A percentile compares a stretch with the other conserved stretches of the same genome.
Conservation (phyloP, 2,113 vertebrate species). For the Leucosticte australis region DNA sequence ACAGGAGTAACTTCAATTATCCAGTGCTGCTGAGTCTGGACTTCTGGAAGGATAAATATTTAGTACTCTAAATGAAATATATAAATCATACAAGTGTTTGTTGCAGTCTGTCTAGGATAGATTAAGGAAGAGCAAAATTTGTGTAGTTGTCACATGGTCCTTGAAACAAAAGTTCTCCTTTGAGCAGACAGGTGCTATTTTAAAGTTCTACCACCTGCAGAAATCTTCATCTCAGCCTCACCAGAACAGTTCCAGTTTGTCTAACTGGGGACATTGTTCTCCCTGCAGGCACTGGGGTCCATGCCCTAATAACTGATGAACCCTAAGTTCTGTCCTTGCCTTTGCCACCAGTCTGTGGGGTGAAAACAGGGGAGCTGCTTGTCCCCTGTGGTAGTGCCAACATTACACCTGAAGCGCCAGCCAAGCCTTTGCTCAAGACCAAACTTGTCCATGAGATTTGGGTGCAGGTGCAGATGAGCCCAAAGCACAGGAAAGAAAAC, state of each 20-base stretch:
- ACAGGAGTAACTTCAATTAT: neutral
- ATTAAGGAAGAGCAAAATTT: neutral
- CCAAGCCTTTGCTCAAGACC: neutral
- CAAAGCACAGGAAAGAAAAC: neutral
- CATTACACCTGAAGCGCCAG: neutral
- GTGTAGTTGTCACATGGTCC: neutral
- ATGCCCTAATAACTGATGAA: neutral
- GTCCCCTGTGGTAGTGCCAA: neutral
- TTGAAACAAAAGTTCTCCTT: neutral
- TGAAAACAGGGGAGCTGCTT: neutral
- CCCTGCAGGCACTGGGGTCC: neutral
- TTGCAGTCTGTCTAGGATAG: neutral
- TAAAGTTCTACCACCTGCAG: neutral
- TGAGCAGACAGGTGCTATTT: neutral
- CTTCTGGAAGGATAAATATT: slow-evolving; percentile 17
- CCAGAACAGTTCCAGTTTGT: neutral
- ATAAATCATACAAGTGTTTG: neutral
- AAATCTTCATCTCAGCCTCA: neutral
- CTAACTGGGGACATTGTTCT: neutral
- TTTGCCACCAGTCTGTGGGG: neutral
- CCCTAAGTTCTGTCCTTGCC: neutral
- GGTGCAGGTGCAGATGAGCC: neutral
- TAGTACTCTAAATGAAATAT: neutral
- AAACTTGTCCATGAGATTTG: neutral
- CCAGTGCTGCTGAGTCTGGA: neutral